Evolutionary conservation across 2,797 vertebrate genomes (phyloP), one percentile per base, ranked within the genome.

Genomic region (Peromyscus attwateri): DNA sequence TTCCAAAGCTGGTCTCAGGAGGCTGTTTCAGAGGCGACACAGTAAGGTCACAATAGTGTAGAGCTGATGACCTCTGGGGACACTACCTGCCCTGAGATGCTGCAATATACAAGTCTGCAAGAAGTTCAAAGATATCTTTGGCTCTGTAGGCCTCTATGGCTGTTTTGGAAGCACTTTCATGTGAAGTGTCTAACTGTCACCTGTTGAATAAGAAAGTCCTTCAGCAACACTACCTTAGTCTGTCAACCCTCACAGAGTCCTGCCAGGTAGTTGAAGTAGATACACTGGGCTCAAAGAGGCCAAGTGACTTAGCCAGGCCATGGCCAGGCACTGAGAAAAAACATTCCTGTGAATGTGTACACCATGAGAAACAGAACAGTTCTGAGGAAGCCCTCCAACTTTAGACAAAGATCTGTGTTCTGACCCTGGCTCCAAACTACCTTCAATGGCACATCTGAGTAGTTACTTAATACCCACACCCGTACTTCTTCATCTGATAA

Each of bases 1-100:
- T 23, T 43, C n/a, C 76, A 43, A 7, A 76, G 57, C 29, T 79
- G 19, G 29, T 64, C 31, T 17, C 55, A 31, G 12, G 73, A n/a
- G 4, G 25, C 1, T 16, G 1, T 31, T 3, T 29, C 37, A 49
- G 46, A 71, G 7, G 14, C 6, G 1, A 19, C 23, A 16, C 1
- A 0, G 7, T 13, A 34, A 49, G 2, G 40, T 71, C 19, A 71
- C 17, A 10, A 0, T 1, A 2, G 14, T 2, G 3, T 13, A 73
- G 60, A 43, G 27, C 21, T 6, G 0, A 17, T 9, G 25, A 7
- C 57, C 31, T 60, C 2, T 21, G 16, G 37, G 6, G 29, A 81
- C 1, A 43, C 29, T 43, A 17, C 3, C 68, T 43, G 9, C 3
- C 37, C 23, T 1, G 0, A 82, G 31, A 79, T 12, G 11, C n/a